phyloP scores from a whole-genome alignment of 2,797 vertebrate genomes.

The Aplochiton taeniatus region DNA sequence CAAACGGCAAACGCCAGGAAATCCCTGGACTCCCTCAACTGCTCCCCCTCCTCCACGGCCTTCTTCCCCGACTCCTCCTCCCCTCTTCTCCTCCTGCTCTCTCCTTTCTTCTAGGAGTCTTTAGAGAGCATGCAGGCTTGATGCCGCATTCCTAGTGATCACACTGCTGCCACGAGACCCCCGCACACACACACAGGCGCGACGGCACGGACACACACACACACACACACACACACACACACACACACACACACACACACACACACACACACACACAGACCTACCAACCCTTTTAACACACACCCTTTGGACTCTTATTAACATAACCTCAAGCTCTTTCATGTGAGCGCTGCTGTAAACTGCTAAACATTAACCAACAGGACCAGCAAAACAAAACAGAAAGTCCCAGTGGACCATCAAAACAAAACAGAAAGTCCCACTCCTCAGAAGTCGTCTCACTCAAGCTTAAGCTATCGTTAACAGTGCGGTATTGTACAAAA shows the following conservation, averaged over 20 bases:
- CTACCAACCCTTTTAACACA: neutral
- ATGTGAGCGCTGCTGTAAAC: neutral
- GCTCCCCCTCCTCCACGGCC: slow-evolving; percentile 4
- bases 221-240: slow-evolving; percentile 7
- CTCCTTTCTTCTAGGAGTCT: slow-evolving; percentile 13
- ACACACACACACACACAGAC: neutral
- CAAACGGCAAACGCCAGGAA: too few relatives aligned
- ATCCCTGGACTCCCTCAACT: slow-evolving; percentile 33
- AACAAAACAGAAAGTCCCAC: slow-evolving; percentile 34
- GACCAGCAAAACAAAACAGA: slow-evolving; percentile 21
- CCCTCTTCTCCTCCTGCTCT: neutral
- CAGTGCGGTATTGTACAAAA: too few relatives aligned
- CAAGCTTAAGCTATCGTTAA: too few relatives aligned
- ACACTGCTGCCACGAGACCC: slow-evolving; percentile 2
- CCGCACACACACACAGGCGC: too few relatives aligned
- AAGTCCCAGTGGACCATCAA: slow-evolving; percentile 17
- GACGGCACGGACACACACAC: too few relatives aligned
- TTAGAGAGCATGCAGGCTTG: neutral
- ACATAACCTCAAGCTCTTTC: slow-evolving; percentile 5
- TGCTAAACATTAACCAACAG: slow-evolving; percentile 6
- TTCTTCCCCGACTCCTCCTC: neutral
- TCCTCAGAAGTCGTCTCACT: neutral
- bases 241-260: neutral
- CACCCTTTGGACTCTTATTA: slow-evolving; percentile 29
- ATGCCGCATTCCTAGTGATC: neutral